Conservation (phyloP, 2,113 vertebrate genomes). For the Malurus alboscapulatus region DNA sequence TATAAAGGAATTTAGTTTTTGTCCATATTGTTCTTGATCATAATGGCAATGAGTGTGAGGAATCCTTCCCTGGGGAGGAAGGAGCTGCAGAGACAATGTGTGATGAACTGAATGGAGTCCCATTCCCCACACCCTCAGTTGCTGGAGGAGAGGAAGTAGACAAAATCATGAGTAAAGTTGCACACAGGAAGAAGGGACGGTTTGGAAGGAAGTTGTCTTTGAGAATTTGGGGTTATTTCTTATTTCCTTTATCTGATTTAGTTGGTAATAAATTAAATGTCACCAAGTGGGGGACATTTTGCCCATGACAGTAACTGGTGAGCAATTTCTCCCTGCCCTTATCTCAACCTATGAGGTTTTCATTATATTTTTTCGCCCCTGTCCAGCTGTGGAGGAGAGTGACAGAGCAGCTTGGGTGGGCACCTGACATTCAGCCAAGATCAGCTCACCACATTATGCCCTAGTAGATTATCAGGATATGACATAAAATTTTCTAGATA, state of each 20-base stretch:
- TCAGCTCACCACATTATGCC: not conserved
- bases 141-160: not conserved
- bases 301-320: not conserved
- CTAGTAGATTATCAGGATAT: not conserved
- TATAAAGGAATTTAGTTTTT: not conserved
- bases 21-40: not conserved
- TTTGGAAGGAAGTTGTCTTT: not conserved
- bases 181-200: not conserved
- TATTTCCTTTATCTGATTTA: not conserved
- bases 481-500: not conserved
- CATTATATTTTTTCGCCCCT: not conserved
- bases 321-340: not conserved
- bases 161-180: not conserved
- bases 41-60: not conserved
- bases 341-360: accelerated
- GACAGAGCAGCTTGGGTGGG: accelerated
- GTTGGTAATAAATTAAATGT: not conserved
- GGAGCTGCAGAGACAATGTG: not conserved
- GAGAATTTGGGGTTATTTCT: not conserved
- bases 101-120: not conserved
- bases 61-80: not conserved
- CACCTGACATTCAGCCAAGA: not conserved
- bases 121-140: accelerated
- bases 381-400: not conserved
- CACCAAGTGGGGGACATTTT: not conserved